These are phyloP conservation scores for Colius striatus DNA, from an alignment of 2,113 vertebrate species.

Conservation along the genomic window DNA sequence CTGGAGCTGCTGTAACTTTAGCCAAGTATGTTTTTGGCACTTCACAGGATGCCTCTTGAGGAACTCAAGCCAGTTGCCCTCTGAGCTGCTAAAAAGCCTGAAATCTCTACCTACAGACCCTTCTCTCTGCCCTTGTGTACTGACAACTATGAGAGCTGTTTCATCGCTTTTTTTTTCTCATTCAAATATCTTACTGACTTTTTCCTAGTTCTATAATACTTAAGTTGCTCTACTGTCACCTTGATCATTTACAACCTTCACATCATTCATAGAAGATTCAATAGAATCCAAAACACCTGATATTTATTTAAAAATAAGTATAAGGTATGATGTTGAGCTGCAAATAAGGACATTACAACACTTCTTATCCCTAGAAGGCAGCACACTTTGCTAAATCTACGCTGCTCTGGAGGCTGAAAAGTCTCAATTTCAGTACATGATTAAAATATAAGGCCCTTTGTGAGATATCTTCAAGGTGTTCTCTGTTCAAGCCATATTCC, in stretches of 20 bases:
- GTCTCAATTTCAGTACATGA: background rate
- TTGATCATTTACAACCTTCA: background rate
- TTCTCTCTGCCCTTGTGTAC: background rate
- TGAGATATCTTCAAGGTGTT: background rate
- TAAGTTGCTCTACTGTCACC: background rate
- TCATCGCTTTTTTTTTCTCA: background rate
- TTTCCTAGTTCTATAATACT: background rate
- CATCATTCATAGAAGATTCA: background rate
- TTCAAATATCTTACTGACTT: background rate
- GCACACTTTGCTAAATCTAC: background rate
- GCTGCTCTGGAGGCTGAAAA: background rate
- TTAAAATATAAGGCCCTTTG: background rate
- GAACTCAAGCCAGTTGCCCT: background rate
- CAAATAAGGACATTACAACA: background rate
- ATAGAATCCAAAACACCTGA: background rate
- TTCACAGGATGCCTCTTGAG: background rate
- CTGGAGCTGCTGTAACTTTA: background rate
- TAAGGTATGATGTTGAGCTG: background rate
- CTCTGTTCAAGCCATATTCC: background rate
- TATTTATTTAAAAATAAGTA: background rate
- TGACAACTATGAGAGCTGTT: background rate
- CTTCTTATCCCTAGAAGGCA: background rate
- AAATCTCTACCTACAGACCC: background rate
- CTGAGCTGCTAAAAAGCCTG: background rate
- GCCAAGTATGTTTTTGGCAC: background rate